phyloP scores from a whole-genome alignment of 30 jellyfish, hydroid and myxozoan species.

The Aurelia aurita complex sp. Pacific region DNA sequence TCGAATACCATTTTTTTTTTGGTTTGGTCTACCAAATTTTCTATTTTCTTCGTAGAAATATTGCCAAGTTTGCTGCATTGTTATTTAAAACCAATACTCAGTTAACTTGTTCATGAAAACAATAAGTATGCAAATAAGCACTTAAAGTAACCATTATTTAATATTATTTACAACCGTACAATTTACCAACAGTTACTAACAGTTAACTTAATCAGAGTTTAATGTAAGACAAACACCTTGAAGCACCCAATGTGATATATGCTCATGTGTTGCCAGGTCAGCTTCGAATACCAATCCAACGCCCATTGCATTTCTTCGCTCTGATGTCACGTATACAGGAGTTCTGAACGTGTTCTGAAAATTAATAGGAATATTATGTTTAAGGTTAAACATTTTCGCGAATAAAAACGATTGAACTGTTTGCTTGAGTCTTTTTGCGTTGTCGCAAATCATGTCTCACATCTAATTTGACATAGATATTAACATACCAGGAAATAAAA shows the following conservation, averaged over 20 bases:
- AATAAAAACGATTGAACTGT: too few species aligned
- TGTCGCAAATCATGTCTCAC: too few species aligned
- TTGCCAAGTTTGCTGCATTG: neutral
- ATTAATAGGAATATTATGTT: neutral
- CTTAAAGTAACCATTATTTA: neutral
- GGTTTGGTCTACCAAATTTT: neutral
- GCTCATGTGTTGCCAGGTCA: slow-evolving; percentile 92
- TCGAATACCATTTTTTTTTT: neutral
- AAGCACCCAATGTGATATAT: slow-evolving; percentile 95
- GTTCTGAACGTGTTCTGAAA: slow-evolving; percentile 90
- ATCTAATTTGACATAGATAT: too few species aligned
- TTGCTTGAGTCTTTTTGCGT: too few species aligned
- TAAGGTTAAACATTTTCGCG: too few species aligned
- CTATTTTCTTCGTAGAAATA: neutral
- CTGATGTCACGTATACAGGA: slow-evolving; percentile 97
- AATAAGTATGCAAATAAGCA: neutral
- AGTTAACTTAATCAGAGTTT: slow-evolving; percentile 75
- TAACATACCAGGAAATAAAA: too few species aligned
- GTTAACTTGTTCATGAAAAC: neutral
- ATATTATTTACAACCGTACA: neutral
- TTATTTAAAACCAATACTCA: neutral
- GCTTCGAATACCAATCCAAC: slow-evolving; percentile 98
- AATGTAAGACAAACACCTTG: slow-evolving; percentile 96
- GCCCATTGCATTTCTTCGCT: slow-evolving; percentile 98
- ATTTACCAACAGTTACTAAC: neutral